A percentile compares a stretch with the other conserved stretches of the same genome.
phyloP scores from a whole-genome alignment of 2,888 invertebrate species.

The Lydus trimaculatus region DNA sequence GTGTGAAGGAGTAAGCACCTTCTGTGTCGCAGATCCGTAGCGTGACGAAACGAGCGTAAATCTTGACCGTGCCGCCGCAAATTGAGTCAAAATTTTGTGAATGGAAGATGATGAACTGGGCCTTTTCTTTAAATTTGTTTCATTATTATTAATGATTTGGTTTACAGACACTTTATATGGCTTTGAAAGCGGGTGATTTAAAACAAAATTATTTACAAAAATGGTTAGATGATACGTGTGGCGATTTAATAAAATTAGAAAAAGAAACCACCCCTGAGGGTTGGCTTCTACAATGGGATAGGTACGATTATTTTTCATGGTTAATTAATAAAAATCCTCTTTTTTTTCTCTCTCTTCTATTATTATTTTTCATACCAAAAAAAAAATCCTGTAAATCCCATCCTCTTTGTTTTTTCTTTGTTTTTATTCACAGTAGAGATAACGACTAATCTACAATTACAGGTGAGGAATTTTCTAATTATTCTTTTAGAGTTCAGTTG shows the following conservation, averaged over 20 bases:
- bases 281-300: conserved; percentile 78
- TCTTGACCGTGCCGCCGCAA: too few species aligned
- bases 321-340: background rate
- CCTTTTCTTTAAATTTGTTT: too few species aligned
- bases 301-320: conserved; percentile 63
- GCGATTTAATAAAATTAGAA: conserved; percentile 69
- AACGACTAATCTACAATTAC: background rate
- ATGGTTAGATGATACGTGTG: conserved; percentile 68
- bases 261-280: conserved; percentile 71
- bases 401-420: conserved; percentile 9
- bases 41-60: too few species aligned
- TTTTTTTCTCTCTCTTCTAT: too few species aligned
- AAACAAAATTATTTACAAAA: conserved; percentile 66
- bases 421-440: conserved; percentile 15
- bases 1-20: too few species aligned
- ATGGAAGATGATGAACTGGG: too few species aligned
- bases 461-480: conserved; percentile 20
- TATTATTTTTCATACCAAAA: background rate
- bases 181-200: conserved; percentile 68
- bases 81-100: too few species aligned
- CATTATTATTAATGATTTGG: background rate
- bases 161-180: conserved; percentile 69
- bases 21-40: too few species aligned
- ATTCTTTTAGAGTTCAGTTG: conserved; percentile 12
- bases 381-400: conserved; percentile 11